Percentiles rank a stretch among this genome's conserved stretches.
Conservation (phyloP, 1,140 invertebrate genomes). For the Ostrea denselamellosa region DNA sequence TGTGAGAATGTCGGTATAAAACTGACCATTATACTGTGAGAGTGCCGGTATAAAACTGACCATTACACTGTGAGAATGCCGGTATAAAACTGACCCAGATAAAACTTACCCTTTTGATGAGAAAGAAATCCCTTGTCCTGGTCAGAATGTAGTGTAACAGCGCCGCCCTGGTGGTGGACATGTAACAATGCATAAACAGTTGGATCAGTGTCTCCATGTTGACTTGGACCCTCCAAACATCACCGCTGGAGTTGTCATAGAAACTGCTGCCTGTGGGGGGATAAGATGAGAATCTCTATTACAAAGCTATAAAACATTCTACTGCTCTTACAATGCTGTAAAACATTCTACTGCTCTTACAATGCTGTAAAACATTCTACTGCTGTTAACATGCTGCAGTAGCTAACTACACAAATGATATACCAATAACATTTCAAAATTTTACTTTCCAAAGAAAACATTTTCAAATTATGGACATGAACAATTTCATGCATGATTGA, state of each 20-base stretch:
- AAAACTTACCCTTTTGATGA: slow-evolving; percentile 67
- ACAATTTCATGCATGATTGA: no score
- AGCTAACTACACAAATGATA: no score
- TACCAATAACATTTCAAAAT: no score
- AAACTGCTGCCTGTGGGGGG: slow-evolving; percentile 53
- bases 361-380: not conserved
- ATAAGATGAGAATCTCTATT: not conserved
- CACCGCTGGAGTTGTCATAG: slow-evolving; percentile 64
- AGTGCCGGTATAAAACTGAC: no score
- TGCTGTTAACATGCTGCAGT: no score
- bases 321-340: no score
- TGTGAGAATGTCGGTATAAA: no score
- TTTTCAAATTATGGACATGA: no score
- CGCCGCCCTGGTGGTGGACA: slow-evolving; percentile 66
- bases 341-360: not conserved
- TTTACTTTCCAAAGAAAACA: no score
- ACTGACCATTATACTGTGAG: no score
- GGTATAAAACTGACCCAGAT: slow-evolving; percentile 51
- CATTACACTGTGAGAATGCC: no score
- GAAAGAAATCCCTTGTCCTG: slow-evolving; percentile 64
- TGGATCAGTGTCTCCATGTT: slow-evolving; percentile 63
- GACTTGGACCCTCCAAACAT: slow-evolving; percentile 63
- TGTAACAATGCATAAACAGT: slow-evolving; percentile 64
- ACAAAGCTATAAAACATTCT: not conserved
- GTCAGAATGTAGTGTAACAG: slow-evolving; percentile 70